These are phyloP conservation scores for Uria lomvia DNA, from an alignment of 2,113 vertebrate species.

Conservation along the genomic window DNA sequence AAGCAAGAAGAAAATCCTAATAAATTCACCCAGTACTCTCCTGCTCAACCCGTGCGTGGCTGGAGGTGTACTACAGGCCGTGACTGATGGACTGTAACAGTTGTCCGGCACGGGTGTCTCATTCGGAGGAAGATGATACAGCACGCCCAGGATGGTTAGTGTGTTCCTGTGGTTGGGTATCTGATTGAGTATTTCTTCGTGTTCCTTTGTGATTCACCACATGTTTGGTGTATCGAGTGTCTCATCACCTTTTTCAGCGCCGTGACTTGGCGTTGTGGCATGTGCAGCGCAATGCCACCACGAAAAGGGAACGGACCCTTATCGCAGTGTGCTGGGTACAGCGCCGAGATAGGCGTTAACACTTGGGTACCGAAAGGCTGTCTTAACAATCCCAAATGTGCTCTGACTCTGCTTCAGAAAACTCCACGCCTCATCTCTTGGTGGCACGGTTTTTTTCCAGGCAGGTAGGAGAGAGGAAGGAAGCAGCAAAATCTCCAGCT, in stretches of 20 bases:
- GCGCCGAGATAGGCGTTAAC: neutral
- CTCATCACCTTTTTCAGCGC: neutral
- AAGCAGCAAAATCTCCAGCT: neutral
- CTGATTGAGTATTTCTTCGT: neutral
- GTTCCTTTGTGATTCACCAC: neutral
- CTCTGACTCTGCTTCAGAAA: neutral
- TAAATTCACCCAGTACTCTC: neutral
- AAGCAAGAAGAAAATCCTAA: neutral
- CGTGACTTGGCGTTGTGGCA: neutral
- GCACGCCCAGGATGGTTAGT: rapidly evolving
- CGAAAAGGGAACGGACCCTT: neutral
- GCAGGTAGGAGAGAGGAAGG: neutral
- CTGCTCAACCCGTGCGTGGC: rapidly evolving
- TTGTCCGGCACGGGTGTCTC: neutral
- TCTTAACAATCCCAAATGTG: neutral
- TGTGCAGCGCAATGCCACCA: neutral
- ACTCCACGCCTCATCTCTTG: rapidly evolving
- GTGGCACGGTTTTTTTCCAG: neutral
- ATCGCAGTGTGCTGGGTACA: neutral
- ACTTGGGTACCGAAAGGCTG: neutral
- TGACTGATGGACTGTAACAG: neutral
- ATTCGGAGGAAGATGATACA: neutral
- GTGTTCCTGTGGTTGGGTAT: neutral
- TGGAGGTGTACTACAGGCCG: neutral
- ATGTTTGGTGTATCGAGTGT: neutral